Evolutionary conservation across 2,797 vertebrate species (phyloP), one percentile per base, ranked within the genome.

Genomic region (Cirrhinus molitorella): DNA sequence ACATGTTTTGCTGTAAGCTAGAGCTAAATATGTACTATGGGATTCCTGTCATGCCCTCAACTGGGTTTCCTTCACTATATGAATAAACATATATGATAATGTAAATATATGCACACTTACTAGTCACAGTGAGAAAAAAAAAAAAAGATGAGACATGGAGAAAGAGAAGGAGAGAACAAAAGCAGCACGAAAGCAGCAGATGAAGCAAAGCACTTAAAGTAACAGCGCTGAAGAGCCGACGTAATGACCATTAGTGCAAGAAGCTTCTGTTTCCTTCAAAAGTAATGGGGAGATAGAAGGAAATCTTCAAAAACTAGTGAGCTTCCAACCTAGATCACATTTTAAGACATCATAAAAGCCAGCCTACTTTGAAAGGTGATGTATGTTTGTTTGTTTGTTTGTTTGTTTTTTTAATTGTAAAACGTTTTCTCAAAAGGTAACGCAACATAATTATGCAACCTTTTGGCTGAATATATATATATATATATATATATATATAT

Each of bases 191-290:
- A 83, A 85, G 63, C 21, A 83, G 40, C 17, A 47, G 67, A 65
- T 34, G 4, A 85, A 57, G 73, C 51, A 75, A 71, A 85, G 61
- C 75, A 80, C 73, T 85, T 79, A 67, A 63, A 34, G 59, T 37
- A 23, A 51, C 14, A 34, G 63, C 78, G 61, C 72, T 45, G 8
- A 67, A 55, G 31, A 37, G 49, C 3, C 21, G 7, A 23, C 4
- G 2, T 73, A 53, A n/a, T 73, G 11, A 34, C 31, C 19, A 55
- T 55, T 74, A 55, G 19, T 53, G 71, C 28, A n/a, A 73, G 25
- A 73, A 3, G 6, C 47, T 31, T 51, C 45, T 21, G 70, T 55
- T 5, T 53, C 49, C 28, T 55, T 53, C 31, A n/a, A 31, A 53
- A 14, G 6, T 37, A 55, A 34, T n/a, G 3, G 11, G 11, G 28